Conservation (phyloP, 2,113 vertebrate genomes). For the Strigops habroptila region DNA sequence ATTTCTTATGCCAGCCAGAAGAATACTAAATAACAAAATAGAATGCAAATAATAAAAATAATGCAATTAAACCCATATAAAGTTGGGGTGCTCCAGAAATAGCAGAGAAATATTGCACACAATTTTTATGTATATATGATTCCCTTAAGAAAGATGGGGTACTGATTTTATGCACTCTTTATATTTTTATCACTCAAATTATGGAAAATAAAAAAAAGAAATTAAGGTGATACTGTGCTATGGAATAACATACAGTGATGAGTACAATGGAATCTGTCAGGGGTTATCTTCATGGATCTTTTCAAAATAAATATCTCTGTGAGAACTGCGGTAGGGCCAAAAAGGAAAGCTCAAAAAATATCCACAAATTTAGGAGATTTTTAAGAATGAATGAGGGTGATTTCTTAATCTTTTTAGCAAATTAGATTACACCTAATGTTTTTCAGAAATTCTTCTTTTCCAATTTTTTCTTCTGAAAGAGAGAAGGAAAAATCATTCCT, state of each 20-base stretch:
- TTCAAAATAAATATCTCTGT: neutral
- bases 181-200: neutral
- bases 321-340: neutral
- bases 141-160: slow-evolving; percentile 6
- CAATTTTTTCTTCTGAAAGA: neutral
- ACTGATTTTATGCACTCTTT: slow-evolving; percentile 30
- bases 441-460: neutral
- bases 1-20: slow-evolving; percentile 50
- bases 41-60: slow-evolving; percentile 50
- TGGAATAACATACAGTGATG: neutral
- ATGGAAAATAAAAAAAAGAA: neutral
- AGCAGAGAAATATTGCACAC: slow-evolving; percentile 26
- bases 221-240: neutral
- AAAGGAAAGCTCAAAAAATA: neutral
- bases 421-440: neutral
- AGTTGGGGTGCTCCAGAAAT: slow-evolving; percentile 37
- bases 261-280: neutral
- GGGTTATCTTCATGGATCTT: neutral
- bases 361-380: neutral
- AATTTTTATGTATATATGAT: neutral
- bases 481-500: neutral
- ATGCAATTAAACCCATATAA: slow-evolving; percentile 56
- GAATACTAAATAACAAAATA: slow-evolving; percentile 54
- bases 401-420: neutral
- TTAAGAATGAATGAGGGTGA: neutral